These are phyloP conservation scores for Diploscapter pachys DNA, from an alignment of 1,140 invertebrate genomes.

Conservation along the genomic window DNA sequence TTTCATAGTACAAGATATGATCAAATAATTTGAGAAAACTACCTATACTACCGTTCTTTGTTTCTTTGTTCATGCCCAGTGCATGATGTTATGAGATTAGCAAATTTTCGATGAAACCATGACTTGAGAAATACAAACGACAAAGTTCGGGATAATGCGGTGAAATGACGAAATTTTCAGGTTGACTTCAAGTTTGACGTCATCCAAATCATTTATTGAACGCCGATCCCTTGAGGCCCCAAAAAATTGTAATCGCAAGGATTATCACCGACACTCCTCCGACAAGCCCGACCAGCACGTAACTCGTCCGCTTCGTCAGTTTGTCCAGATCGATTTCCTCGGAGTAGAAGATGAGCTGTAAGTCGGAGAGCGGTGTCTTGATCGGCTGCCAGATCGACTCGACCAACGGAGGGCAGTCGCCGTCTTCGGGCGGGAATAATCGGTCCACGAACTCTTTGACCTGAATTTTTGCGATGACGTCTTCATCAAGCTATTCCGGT, in stretches of 20 bases:
- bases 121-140: background rate
- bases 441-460: slow-evolving; percentile 12
- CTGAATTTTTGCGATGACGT: slow-evolving; percentile 6
- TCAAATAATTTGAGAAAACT: background rate
- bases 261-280: slow-evolving; percentile 27
- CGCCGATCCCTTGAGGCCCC: slow-evolving; percentile 31
- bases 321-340: slow-evolving; percentile 16
- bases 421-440: slow-evolving; percentile 20
- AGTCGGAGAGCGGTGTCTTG: slow-evolving; percentile 9
- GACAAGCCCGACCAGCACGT: slow-evolving; percentile 26
- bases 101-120: background rate
- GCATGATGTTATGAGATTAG: background rate
- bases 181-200: background rate
- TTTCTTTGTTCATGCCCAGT: background rate
- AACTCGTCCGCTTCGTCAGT: slow-evolving; percentile 18
- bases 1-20: too few relatives aligned
- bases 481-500: slow-evolving; percentile 1
- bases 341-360: slow-evolving; percentile 31
- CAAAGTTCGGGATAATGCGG: background rate
- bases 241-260: slow-evolving; percentile 34
- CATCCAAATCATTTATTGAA: slow-evolving; percentile 6
- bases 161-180: background rate
- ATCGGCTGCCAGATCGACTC: slow-evolving; percentile 11
- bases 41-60: background rate
- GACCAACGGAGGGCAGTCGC: slow-evolving; percentile 2